These are phyloP conservation scores for Psammodynastes pulverulentus DNA, from an alignment of 2,113 vertebrate species.

Conservation along the genomic window DNA sequence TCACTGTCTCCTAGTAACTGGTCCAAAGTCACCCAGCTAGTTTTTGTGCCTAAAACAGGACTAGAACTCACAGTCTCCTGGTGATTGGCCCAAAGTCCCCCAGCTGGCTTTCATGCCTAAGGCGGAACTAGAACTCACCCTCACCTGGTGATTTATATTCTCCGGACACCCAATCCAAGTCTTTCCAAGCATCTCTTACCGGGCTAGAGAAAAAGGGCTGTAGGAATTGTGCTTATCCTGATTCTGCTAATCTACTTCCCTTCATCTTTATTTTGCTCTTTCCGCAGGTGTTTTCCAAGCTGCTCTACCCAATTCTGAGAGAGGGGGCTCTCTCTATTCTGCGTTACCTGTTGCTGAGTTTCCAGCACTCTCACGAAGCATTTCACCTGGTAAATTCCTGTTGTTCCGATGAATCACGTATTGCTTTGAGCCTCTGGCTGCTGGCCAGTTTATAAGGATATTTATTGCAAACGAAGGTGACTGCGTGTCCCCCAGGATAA, in stretches of 20 bases:
- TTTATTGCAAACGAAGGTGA: not conserved
- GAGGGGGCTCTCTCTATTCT: conserved; percentile 74
- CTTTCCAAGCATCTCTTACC: not conserved
- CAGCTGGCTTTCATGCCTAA: not conserved
- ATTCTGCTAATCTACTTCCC: not conserved
- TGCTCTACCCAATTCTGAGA: conserved; percentile 77
- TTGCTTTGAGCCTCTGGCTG: not conserved
- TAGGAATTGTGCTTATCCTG: not conserved
- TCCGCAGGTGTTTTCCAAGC: conserved; percentile 76
- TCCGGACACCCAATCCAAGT: not conserved
- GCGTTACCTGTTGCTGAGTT: conserved; percentile 80
- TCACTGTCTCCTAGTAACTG: no score
- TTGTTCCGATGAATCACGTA: not conserved
- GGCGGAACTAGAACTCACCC: not conserved
- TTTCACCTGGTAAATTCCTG: conserved; percentile 75
- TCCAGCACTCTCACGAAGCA: conserved; percentile 81
- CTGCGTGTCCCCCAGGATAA: not conserved
- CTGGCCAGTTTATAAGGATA: not conserved
- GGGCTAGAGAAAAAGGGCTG: not conserved
- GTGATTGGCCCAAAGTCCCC: no score
- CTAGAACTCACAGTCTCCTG: no score
- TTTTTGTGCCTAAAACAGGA: no score
- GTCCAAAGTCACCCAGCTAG: no score
- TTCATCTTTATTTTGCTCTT: not conserved
- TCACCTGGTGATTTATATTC: not conserved